These are phyloP conservation scores for Aphelenchoides avenae DNA, from an alignment of 1,140 invertebrate genomes.

Conservation along the genomic window DNA sequence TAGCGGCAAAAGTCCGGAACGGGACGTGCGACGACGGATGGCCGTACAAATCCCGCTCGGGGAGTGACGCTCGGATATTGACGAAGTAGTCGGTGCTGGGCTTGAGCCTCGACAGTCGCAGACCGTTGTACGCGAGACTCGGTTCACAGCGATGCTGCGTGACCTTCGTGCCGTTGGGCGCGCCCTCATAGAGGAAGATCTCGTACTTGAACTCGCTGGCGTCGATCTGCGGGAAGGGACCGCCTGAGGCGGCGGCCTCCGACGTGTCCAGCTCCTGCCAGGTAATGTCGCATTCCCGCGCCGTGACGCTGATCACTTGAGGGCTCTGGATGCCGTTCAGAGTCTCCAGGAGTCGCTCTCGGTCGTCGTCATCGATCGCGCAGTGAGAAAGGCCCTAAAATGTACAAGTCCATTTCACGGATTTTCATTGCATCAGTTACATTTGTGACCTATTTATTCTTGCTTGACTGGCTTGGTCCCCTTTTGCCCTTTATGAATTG, in stretches of 20 bases:
- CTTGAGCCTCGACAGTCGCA: slow-evolving; percentile 28
- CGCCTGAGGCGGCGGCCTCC: slow-evolving; percentile 49
- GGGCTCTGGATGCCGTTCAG: slow-evolving; percentile 43
- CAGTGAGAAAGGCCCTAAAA: no score
- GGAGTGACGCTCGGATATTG: slow-evolving; percentile 40
- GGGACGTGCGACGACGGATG: slow-evolving; percentile 37
- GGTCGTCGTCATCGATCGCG: slow-evolving; percentile 48
- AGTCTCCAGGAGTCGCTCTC: slow-evolving; percentile 45
- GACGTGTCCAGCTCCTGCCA: slow-evolving; percentile 57
- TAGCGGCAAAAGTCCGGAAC: slow-evolving; percentile 33
- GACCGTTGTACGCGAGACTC: slow-evolving; percentile 26
- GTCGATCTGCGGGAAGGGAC: slow-evolving; percentile 58
- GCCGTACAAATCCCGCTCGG: slow-evolving; percentile 46
- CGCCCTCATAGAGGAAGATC: slow-evolving; percentile 43
- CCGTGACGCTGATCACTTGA: slow-evolving; percentile 7
- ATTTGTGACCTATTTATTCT: no score
- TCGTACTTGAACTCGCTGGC: slow-evolving; percentile 50
- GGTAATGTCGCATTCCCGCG: slow-evolving; percentile 37
- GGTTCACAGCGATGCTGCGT: slow-evolving; percentile 18
- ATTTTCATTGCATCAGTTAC: no score
- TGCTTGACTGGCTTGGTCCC: no score
- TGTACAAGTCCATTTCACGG: no score
- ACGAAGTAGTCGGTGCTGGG: slow-evolving; percentile 49
- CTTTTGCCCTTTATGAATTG: no score
- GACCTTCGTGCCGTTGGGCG: background rate